Conservation (phyloP, 30 jellyfish, hydroid and myxozoan genomes). For the Aurelia sp. region DNA sequence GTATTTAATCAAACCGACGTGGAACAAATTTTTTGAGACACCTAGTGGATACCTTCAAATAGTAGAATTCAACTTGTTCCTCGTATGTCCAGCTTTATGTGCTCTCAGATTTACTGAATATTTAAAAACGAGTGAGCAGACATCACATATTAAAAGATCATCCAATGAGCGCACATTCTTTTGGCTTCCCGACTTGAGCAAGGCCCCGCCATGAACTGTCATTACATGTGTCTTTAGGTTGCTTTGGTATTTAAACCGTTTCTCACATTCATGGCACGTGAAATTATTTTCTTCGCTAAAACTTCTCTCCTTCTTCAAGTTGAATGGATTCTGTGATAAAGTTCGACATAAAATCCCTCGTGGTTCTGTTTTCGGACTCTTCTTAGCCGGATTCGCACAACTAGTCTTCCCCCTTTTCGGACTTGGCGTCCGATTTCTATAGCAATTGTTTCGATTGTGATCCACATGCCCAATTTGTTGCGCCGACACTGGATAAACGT, state of each 20-base stretch:
- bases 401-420: too few relatives aligned
- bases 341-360: constrained; percentile 28
- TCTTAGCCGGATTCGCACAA: too few relatives aligned
- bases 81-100: constrained; percentile 57
- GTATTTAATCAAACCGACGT: too few relatives aligned
- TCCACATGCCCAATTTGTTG: neutral
- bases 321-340: constrained; percentile 41
- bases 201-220: constrained; percentile 46
- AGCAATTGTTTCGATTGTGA: neutral
- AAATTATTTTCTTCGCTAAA: constrained; percentile 3
- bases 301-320: constrained; percentile 2
- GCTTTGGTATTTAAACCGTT: constrained; percentile 51
- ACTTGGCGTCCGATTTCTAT: too few relatives aligned
- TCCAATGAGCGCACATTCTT: constrained; percentile 23
- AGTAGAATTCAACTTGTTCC: constrained; percentile 36
- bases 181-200: constrained; percentile 29
- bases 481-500: neutral
- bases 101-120: constrained; percentile 64
- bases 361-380: neutral
- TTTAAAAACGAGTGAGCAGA: constrained; percentile 44
- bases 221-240: constrained; percentile 48
- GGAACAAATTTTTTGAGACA: too few relatives aligned
- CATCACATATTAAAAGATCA: constrained; percentile 55
- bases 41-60: neutral
- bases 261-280: constrained; percentile 51